Percentiles rank a stretch among this genome's conserved stretches.
phyloP scores from a whole-genome alignment of 2,888 invertebrate species.

The Emmelina monodactyla region DNA sequence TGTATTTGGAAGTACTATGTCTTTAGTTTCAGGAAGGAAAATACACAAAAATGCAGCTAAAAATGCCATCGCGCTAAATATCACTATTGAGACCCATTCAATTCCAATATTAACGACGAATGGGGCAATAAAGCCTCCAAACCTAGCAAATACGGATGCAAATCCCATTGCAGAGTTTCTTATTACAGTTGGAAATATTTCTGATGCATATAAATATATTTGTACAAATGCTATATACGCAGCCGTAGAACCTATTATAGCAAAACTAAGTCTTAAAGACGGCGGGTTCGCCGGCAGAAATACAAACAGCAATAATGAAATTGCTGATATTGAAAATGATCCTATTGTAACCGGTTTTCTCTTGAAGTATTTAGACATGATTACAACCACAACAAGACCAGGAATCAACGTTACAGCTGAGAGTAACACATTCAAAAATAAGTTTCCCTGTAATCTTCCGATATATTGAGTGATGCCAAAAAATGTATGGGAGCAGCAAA shows the following conservation, averaged over 20 bases:
- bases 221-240: constrained; percentile 73
- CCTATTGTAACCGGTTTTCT: constrained; percentile 34
- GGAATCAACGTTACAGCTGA: constrained; percentile 58
- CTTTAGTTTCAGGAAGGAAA: constrained; percentile 49
- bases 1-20: constrained; percentile 39
- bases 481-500: constrained; percentile 80
- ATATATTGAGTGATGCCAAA: constrained; percentile 85
- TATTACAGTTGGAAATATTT: constrained; percentile 81
- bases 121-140: constrained; percentile 74
- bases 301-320: constrained; percentile 38
- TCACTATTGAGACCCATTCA: constrained; percentile 42
- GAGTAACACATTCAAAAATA: constrained; percentile 81
- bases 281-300: constrained; percentile 31
- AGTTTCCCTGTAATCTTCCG: constrained; percentile 76
- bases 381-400: constrained; percentile 31
- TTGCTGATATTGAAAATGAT: constrained; percentile 33
- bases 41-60: constrained; percentile 36
- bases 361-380: constrained; percentile 34
- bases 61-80: constrained; percentile 40
- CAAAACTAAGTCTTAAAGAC: constrained; percentile 69
- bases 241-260: constrained; percentile 78
- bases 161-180: constrained; percentile 82
- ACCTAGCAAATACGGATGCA: constrained; percentile 71
- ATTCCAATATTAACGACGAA: constrained; percentile 67
- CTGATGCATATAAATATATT: constrained; percentile 77